Base-by-base conservation (phyloP, 2,888 invertebrate species). In the Nomada flava region DNA sequence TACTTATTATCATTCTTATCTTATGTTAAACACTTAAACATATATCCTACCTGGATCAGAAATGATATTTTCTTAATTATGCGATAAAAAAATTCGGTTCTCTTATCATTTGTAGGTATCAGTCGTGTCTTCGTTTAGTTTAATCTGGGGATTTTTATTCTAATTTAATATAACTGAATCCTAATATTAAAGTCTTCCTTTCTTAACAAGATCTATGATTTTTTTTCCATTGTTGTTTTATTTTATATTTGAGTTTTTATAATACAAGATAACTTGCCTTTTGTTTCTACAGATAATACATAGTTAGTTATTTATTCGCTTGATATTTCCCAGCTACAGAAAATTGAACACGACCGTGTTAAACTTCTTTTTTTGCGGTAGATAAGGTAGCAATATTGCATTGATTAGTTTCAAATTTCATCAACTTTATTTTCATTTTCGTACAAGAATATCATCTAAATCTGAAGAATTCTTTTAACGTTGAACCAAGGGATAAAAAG, bases 71-170 rank as follows among this genome's bases (percentile, higher is more conserved):
- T 65, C 29, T 79, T 88, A 78, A 86, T 86, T 84, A 62, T 74
- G 64, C 64, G 81, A 86, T 76, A 87, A 79, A 76, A 36, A 85
- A 87, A 79, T 79, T 73, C 55, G 59, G 75, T 82, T 87, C 62
- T 63, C 67, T 88, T 85, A 86, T 86, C 87, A 82, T 85, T 68
- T 82, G 68, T 83, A 87, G 76, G 83, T 88, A 87, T 88, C 57
- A 53, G 74, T 76, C 53, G 60, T 74, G 63, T 76, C 65, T 77
- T 57, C 62, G 57, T 75, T 68, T 67, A 79, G 29, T 60, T 47
- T 26, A 60, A 42, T 68, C 55, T 80, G 20, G 67, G 76, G 76
- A 84, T 63, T 86, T 86, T 71, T 47, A 44, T 67, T 70, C 0
- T 53, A 57, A 47, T 13, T 36, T 11, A 11, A 68, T 62, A 36